phyloP scores from a whole-genome alignment of 2,888 invertebrate species.

The Endomychus coccineus region DNA sequence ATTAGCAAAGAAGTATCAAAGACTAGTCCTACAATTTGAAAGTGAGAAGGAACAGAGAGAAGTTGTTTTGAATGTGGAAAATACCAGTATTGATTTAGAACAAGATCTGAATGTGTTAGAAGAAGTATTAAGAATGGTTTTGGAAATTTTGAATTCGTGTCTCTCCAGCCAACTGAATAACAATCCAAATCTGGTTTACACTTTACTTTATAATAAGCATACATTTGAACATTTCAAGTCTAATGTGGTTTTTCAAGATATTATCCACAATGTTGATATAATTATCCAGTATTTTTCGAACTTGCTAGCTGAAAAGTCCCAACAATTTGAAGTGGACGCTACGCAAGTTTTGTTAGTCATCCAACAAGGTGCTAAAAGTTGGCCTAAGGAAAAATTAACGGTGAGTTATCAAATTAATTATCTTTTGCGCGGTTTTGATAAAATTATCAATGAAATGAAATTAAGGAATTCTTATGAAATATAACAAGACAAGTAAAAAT shows the following conservation, averaged over 20 bases:
- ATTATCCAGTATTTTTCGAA: constrained; percentile 68
- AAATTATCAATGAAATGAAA: too few species aligned
- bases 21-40: constrained; percentile 42
- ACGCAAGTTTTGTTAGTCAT: constrained; percentile 81
- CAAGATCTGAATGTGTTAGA: constrained; percentile 89
- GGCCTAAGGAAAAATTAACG: constrained; percentile 89
- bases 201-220: constrained; percentile 85
- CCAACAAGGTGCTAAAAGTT: constrained; percentile 84
- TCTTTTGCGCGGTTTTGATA: too few species aligned
- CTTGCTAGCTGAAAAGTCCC: constrained; percentile 52
- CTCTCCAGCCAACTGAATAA: constrained; percentile 79
- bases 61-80: constrained; percentile 27
- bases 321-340: constrained; percentile 68
- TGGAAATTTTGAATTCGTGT: constrained; percentile 96
- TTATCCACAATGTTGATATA: constrained; percentile 91
- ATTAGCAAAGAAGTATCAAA: constrained; percentile 76
- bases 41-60: constrained; percentile 21
- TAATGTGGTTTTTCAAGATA: constrained; percentile 85
- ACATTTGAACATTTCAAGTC: constrained; percentile 81
- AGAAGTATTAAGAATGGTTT: constrained; percentile 91
- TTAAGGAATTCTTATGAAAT: too few species aligned
- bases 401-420: constrained; percentile 56
- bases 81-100: constrained; percentile 45
- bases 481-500: too few species aligned
- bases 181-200: constrained; percentile 91